Evolutionary conservation across 2,113 vertebrate genomes (phyloP), one percentile per base, ranked within the genome.

Genomic region (Colius striatus): DNA sequence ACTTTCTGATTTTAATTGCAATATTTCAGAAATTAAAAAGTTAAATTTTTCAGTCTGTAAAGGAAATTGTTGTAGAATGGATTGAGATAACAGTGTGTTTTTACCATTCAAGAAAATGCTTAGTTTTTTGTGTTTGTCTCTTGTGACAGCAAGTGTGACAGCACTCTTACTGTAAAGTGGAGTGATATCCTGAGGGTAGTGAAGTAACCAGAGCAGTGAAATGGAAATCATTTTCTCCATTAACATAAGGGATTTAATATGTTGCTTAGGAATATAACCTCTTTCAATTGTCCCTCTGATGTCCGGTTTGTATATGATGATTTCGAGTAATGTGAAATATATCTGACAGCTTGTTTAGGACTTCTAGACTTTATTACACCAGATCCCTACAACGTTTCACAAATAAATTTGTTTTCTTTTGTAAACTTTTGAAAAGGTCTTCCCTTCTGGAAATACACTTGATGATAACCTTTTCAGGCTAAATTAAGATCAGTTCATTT

Each of bases 401-500:
- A 22, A 75, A 90, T 74, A 0, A 74, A 61, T 71, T 66, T 92
- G 22, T 84, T 90, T 86, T 86, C 47, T 90, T 71, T 77, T 66
- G 45, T 50, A 74, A 86, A 65, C 23, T 67, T 87, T 30, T 86
- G 26, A 32, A 94, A 92, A 93, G 60, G 57, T 83, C 87, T 94
- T 94, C 34, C 38, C 34, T 57, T 80, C 32, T 90, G 65, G 47
- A 93, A 93, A 91, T 53, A 63, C 29, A 88, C 72, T 86, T 30
- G 6, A 61, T 0, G 10, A 71, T 95, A 96, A 93, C 32, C 45
- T 94, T 95, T 94, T 84, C 85, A 90, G 63, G 68, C 34, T 88
- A 92, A 95, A 96, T 86, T 95, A 93, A 66, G 47, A 84, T 80
- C 23, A 91, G 75, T 80, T 88, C 51, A 72, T 81, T 95, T 80